Conservation (phyloP, 1,140 invertebrate genomes). For the Diabrotica undecimpunctata region DNA sequence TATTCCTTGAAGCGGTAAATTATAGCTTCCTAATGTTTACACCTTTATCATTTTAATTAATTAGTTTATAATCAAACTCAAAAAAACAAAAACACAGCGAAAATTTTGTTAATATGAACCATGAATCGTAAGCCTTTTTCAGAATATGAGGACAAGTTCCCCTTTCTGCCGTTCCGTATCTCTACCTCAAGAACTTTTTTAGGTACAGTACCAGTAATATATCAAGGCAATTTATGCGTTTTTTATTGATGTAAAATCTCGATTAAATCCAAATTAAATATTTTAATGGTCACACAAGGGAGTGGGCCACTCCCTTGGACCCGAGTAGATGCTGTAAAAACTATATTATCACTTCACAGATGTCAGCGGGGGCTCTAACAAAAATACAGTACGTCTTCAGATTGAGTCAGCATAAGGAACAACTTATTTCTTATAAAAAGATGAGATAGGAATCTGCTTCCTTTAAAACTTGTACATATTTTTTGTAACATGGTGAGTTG, state of each 20-base stretch:
- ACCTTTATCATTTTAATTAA: no score
- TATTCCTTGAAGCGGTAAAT: no score
- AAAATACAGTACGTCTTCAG: conserved; percentile 16
- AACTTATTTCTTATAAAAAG: neutral
- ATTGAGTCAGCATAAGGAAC: neutral
- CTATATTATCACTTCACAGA: conserved; percentile 40
- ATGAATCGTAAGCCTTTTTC: no score
- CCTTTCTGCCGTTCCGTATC: no score
- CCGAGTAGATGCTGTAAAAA: conserved; percentile 35
- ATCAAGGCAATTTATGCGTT: conserved; percentile 38
- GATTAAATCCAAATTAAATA: conserved; percentile 43
- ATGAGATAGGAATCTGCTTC: neutral
- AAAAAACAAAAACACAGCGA: no score
- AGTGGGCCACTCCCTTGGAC: conserved; percentile 31
- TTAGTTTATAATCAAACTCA: no score
- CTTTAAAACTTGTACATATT: neutral
- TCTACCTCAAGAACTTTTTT: no score
- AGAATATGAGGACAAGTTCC: no score
- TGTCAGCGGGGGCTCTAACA: conserved; percentile 27
- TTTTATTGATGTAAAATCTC: conserved; percentile 43
- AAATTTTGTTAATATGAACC: no score
- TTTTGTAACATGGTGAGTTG: no score
- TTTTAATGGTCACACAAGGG: conserved; percentile 36
- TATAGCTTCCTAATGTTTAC: no score
- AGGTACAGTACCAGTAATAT: conserved; percentile 19